Percentiles rank a stretch among this genome's conserved stretches.
Evolutionary conservation across 2,113 vertebrate species (phyloP).

Genomic region (Poecile atricapillus): DNA sequence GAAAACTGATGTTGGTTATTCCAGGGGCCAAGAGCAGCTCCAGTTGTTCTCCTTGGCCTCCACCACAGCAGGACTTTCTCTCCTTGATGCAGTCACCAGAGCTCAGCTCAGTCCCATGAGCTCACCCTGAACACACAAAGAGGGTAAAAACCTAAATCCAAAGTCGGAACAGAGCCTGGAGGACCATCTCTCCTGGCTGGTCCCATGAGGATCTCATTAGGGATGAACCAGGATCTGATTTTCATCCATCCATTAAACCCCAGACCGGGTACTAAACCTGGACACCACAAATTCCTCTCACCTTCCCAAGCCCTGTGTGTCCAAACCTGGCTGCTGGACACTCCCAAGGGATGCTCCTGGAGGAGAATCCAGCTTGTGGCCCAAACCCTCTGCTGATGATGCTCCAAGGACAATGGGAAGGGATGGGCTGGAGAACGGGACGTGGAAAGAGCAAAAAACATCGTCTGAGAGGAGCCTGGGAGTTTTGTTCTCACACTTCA

Average conservation of each 20-base stretch:
- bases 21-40: neutral
- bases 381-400: neutral
- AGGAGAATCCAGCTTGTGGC: neutral
- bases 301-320: neutral
- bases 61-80: neutral
- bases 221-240: neutral
- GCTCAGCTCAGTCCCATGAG: neutral
- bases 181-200: neutral
- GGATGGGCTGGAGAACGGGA: neutral
- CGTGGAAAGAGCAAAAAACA: neutral
- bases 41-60: neutral
- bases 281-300: neutral
- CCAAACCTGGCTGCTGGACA: neutral
- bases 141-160: neutral
- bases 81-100: neutral
- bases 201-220: neutral
- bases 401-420: neutral
- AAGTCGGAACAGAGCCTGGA: neutral
- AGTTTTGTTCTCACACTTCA: neutral
- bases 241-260: neutral
- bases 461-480: neutral
- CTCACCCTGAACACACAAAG: fast-evolving
- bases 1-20: neutral
- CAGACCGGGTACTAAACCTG: neutral
- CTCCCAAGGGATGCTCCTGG: neutral